Base-by-base conservation (phyloP, 2,888 invertebrate genomes). In the Brenthis daphne region DNA sequence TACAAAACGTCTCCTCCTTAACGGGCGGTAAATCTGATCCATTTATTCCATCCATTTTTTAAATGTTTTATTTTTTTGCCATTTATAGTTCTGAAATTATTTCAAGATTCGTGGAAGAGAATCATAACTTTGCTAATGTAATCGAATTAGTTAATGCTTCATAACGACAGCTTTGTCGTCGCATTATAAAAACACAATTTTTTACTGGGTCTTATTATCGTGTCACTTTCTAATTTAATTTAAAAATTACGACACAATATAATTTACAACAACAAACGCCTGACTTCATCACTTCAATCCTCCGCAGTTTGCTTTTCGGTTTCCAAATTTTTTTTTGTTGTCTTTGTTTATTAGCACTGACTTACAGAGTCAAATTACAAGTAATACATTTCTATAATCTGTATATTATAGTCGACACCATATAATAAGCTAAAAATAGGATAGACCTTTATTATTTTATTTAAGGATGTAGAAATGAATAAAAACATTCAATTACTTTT, bases 1-100 rank as follows among this genome's bases (percentile, higher is more conserved):
- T 95, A 92, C 96, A 96, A 85, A 95, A 94, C 12, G 92, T 88
- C 73, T 93, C 93, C 80, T 93, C 93, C 61, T 85, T 89, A 43
- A 92, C 91, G 57, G 93, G 92, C 74, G 92, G 93, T 70, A 86
- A 85, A 79, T 90, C 89, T 69, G 92, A 86, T 64, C 88, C 88
- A 77, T 91, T 93, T 65, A 81, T 83, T 76, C 83, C 83, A 75
- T 83, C 84, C 88, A 89, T 88, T 79, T 84, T 60, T 58, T 50
- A 12, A 60, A n/a, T 16, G 50, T 73, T 75, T 77, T 75, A 76
- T 56, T 76, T 71, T 68, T 73, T 70, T 73, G 70, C 77, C 79
- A 80, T 80, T 77, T 74, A 83, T 61, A 79, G 76, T 86, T 86
- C 83, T 82, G 84, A 87, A 84, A 85, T 83, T 82, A 83, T 82